These are phyloP conservation scores for Phrixothrix hirtus DNA, from an alignment of 2,888 invertebrate species.

Conservation along the genomic window DNA sequence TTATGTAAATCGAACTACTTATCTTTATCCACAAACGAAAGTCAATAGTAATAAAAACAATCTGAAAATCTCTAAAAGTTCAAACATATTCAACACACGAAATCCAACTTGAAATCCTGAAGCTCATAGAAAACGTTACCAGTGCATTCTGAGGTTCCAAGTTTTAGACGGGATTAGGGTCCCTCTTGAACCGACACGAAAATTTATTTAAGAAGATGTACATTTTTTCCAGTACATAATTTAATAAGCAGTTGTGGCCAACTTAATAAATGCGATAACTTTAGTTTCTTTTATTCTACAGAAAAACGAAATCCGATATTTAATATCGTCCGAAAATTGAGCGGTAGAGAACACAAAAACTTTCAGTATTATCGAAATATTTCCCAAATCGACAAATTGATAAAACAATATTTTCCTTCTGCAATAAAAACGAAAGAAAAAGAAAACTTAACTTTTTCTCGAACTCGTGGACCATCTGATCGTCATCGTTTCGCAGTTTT, in stretches of 20 bases:
- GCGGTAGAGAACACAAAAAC: conserved; percentile 2
- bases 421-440: conserved; percentile 23
- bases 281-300: too few relatives aligned
- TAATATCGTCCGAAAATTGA: neutral
- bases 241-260: too few relatives aligned
- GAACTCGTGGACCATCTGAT: conserved; percentile 28
- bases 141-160: conserved; percentile 13
- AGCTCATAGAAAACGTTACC: conserved; percentile 30
- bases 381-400: conserved; percentile 28
- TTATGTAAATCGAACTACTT: conserved; percentile 21
- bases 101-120: conserved; percentile 24
- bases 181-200: too few relatives aligned
- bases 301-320: conserved; percentile 1
- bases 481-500: conserved; percentile 28
- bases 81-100: conserved; percentile 25
- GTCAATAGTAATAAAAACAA: conserved; percentile 30
- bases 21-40: conserved; percentile 21
- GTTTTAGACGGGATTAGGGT: conserved; percentile 19
- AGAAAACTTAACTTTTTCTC: conserved; percentile 19
- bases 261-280: too few relatives aligned
- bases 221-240: too few relatives aligned
- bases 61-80: conserved; percentile 24
- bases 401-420: conserved; percentile 26
- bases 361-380: conserved; percentile 10
- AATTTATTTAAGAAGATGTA: too few relatives aligned